phyloP scores from a whole-genome alignment of 2,888 invertebrate species.

The Hirtodrosophila trivittata region DNA sequence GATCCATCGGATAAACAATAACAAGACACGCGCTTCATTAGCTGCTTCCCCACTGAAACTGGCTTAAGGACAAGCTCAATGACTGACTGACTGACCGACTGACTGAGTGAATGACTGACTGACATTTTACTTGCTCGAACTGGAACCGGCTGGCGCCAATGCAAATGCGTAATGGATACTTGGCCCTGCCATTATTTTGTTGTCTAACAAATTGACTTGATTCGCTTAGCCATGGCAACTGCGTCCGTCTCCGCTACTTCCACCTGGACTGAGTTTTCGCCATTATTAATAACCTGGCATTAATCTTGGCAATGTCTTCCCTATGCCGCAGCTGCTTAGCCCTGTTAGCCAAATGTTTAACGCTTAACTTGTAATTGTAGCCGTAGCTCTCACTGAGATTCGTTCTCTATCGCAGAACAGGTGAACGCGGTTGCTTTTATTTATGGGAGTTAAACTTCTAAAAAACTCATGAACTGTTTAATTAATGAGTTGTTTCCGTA shows the following conservation, averaged over 20 bases:
- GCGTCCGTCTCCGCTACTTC: neutral
- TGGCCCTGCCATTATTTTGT: conserved; percentile 39
- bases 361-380: conserved; percentile 64
- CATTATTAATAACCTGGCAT: conserved; percentile 71
- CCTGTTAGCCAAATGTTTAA: conserved; percentile 59
- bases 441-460: conserved; percentile 18
- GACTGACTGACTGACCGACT: conserved; percentile 8
- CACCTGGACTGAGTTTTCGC: conserved; percentile 21
- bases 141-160: conserved; percentile 46
- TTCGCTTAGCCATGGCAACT: conserved; percentile 42
- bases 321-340: conserved; percentile 55
- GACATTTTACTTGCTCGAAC: conserved; percentile 6
- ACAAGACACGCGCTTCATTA: conserved; percentile 59
- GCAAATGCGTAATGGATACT: conserved; percentile 75
- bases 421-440: conserved; percentile 32
- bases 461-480: conserved; percentile 49
- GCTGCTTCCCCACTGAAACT: conserved; percentile 30
- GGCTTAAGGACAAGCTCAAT: conserved; percentile 1
- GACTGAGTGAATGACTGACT: conserved; percentile 10
- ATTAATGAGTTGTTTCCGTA: conserved; percentile 27
- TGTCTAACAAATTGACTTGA: conserved; percentile 70
- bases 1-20: conserved; percentile 27
- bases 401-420: conserved; percentile 42
- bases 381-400: no score
- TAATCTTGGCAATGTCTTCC: conserved; percentile 54